These are phyloP conservation scores for Parnassius apollo DNA, from an alignment of 2,888 invertebrate genomes.

Conservation along the genomic window DNA sequence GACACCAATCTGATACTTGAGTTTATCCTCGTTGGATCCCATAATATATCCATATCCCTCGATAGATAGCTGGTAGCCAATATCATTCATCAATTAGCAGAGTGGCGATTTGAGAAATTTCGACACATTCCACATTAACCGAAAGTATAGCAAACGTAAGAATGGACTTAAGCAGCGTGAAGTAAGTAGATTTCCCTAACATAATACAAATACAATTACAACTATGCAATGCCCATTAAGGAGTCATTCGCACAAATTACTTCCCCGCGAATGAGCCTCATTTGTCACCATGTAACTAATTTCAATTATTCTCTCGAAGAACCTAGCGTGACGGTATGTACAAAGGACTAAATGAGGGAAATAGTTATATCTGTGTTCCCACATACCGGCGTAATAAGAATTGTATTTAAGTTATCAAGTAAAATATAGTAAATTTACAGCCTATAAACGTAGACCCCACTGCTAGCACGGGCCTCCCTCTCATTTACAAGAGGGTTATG, in stretches of 20 bases:
- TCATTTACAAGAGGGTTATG: too few species aligned
- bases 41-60: too few species aligned
- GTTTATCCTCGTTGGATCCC: too few species aligned
- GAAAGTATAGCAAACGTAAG: too few species aligned
- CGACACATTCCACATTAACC: too few species aligned
- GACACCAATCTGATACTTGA: too few species aligned
- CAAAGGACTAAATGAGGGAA: slow-evolving; percentile 17
- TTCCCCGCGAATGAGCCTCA: slow-evolving; percentile 9
- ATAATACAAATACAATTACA: slow-evolving; percentile 1
- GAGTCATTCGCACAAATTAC: slow-evolving; percentile 6
- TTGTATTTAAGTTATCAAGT: slow-evolving; percentile 1
- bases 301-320: slow-evolving; percentile 17
- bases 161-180: background rate
- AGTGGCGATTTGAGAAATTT: too few species aligned
- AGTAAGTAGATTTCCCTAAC: background rate
- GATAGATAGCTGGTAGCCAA: too few species aligned
- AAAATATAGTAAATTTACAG: too few species aligned
- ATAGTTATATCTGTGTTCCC: slow-evolving; percentile 18
- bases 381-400: slow-evolving; percentile 8
- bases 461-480: too few species aligned
- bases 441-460: too few species aligned
- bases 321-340: slow-evolving; percentile 19
- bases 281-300: slow-evolving; percentile 19
- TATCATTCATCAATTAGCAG: too few species aligned
- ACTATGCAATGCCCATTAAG: background rate